These are phyloP conservation scores for Picus viridis DNA, from an alignment of 2,797 vertebrate genomes.

Conservation along the genomic window DNA sequence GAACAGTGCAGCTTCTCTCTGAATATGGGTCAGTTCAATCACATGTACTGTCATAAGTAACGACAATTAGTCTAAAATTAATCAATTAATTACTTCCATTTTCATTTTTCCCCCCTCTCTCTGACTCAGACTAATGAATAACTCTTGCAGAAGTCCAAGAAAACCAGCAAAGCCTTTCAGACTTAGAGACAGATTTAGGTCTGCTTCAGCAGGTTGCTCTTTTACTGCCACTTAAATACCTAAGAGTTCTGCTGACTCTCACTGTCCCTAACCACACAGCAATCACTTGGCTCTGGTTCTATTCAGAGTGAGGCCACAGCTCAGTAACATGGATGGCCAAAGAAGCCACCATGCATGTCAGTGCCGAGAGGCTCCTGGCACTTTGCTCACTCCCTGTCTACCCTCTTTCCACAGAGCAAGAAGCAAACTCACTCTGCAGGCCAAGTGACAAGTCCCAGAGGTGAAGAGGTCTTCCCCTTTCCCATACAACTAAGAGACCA, in stretches of 20 bases:
- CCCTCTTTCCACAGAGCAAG: background rate
- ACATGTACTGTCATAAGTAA: background rate
- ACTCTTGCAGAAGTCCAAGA: background rate
- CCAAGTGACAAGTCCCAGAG: background rate
- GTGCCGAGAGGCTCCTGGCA: background rate
- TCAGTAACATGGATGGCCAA: background rate
- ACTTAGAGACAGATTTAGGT: background rate
- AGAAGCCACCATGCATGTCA: accelerated
- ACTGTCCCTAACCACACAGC: too few relatives aligned
- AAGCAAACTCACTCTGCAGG: background rate
- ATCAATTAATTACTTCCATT: background rate
- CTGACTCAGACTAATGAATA: background rate
- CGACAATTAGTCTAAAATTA: background rate
- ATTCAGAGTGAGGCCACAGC: background rate
- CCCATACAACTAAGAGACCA: background rate
- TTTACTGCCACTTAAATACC: background rate
- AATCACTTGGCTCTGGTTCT: background rate
- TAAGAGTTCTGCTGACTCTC: background rate
- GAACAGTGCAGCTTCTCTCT: background rate
- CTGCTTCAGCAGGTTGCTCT: background rate
- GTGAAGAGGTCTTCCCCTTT: background rate
- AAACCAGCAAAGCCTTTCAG: background rate
- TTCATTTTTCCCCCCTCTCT: background rate
- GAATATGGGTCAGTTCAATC: background rate
- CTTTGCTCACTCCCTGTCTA: accelerated